A percentile compares a stretch with the other conserved stretches of the same genome.
phyloP scores from a whole-genome alignment of 2,113 vertebrate genomes.

The Silurus glanis region DNA sequence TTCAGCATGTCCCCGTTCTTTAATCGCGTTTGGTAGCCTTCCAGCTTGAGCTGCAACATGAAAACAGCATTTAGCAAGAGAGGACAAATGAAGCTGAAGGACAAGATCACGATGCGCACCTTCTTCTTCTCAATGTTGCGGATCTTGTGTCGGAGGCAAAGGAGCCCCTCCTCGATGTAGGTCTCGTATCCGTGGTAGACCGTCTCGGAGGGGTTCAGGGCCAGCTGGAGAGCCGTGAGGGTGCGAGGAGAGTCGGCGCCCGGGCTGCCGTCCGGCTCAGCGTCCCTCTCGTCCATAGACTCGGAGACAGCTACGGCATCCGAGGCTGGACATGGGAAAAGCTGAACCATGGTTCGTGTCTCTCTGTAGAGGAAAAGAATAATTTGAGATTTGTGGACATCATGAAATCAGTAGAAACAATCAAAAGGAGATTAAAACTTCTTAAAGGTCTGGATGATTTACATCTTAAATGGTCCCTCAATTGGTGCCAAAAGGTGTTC shows the following conservation, averaged over 20 bases:
- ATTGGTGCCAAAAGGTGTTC: too few relatives aligned
- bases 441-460: too few relatives aligned
- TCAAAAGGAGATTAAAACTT: too few relatives aligned
- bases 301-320: conserved; percentile 67
- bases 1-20: conserved; percentile 76
- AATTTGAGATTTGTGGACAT: not conserved
- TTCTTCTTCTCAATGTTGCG: conserved; percentile 98
- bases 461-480: too few relatives aligned
- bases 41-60: conserved; percentile 78
- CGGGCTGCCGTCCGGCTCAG: conserved; percentile 57
- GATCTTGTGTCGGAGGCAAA: conserved; percentile 96
- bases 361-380: conserved; percentile 26
- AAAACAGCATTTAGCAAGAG: not conserved
- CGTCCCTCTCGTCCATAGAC: conserved; percentile 63
- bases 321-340: conserved; percentile 72
- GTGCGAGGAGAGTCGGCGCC: conserved; percentile 48
- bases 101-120: conserved; percentile 64
- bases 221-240: conserved; percentile 69
- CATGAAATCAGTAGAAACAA: not conserved
- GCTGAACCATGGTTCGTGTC: conserved; percentile 83
- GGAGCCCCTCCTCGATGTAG: conserved; percentile 92
- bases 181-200: conserved; percentile 85
- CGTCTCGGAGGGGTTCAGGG: conserved; percentile 70
- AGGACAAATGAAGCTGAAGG: too few relatives aligned
- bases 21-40: conserved; percentile 82